Evolutionary conservation across 2,113 vertebrate genomes (phyloP).

Genomic region (Marcusenius ussheri): DNA sequence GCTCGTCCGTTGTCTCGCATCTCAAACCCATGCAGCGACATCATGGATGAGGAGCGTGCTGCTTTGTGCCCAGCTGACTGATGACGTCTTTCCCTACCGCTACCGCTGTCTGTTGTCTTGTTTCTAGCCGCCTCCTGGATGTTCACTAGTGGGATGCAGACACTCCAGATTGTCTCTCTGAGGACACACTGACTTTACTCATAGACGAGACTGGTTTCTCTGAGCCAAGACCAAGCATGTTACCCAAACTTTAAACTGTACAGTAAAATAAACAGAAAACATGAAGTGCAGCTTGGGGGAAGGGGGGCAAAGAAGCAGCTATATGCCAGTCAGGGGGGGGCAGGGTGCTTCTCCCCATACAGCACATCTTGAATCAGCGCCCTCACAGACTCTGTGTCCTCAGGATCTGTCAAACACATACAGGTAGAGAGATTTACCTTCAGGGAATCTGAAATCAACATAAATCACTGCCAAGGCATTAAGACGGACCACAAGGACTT

Average conservation of each 20-base stretch:
- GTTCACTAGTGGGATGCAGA: neutral
- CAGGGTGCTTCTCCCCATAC: constrained; percentile 51
- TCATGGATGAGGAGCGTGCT: neutral
- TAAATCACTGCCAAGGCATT: neutral
- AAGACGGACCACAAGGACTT: neutral
- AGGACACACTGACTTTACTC: neutral
- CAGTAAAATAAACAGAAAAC: neutral
- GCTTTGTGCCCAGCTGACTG: neutral
- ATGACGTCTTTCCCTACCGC: neutral
- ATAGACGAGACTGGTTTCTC: neutral
- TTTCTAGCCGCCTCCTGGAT: neutral
- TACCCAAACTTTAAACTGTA: neutral
- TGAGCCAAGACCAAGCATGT: neutral
- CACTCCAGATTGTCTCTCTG: neutral
- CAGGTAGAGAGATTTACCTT: neutral
- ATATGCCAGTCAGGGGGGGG: neutral
- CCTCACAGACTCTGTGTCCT: constrained; percentile 57
- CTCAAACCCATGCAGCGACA: neutral
- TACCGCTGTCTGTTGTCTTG: neutral
- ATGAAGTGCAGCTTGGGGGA: neutral
- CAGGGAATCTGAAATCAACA: neutral
- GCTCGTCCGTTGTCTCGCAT: neutral
- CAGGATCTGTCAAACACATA: constrained; percentile 59
- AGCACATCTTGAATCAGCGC: constrained; percentile 69
- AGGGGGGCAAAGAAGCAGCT: neutral